Evolutionary conservation across 2,888 invertebrate species (phyloP).

Genomic region (Cataglyphis cursor): DNA sequence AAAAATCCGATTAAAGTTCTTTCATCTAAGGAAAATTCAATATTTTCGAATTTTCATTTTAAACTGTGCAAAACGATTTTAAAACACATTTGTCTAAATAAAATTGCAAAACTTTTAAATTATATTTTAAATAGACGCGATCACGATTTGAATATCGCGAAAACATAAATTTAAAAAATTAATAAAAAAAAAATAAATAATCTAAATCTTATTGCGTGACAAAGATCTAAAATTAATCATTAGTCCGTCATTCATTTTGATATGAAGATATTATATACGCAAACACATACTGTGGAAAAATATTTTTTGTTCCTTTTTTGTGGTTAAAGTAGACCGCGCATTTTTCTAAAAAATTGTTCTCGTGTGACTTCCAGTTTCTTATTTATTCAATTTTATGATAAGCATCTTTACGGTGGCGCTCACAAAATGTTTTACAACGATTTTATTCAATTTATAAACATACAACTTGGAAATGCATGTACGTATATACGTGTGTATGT

Average conservation of each 20-base stretch:
- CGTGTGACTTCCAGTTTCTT: not conserved
- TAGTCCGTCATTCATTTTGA: not conserved
- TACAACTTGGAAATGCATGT: not conserved
- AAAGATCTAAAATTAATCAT: conserved; percentile 7
- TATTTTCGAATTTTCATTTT: not conserved
- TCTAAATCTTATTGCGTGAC: not conserved
- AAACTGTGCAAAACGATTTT: not conserved
- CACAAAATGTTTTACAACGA: not conserved
- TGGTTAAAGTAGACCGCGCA: not conserved
- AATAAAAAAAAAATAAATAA: not conserved
- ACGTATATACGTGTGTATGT: not conserved
- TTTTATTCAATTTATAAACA: conserved; percentile 3
- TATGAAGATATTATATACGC: not conserved
- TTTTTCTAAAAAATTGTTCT: not conserved
- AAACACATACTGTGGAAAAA: not conserved
- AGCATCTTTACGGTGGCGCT: not conserved
- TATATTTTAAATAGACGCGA: too few species aligned
- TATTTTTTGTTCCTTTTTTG: not conserved
- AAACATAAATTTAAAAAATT: not conserved
- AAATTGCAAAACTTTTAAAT: not conserved
- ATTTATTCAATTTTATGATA: conserved; percentile 16
- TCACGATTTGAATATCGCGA: too few species aligned
- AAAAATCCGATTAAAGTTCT: not conserved
- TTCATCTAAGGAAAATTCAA: not conserved
- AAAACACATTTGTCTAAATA: not conserved